phyloP scores from a whole-genome alignment of 2,888 invertebrate species.

The Herminia tarsipennalis region DNA sequence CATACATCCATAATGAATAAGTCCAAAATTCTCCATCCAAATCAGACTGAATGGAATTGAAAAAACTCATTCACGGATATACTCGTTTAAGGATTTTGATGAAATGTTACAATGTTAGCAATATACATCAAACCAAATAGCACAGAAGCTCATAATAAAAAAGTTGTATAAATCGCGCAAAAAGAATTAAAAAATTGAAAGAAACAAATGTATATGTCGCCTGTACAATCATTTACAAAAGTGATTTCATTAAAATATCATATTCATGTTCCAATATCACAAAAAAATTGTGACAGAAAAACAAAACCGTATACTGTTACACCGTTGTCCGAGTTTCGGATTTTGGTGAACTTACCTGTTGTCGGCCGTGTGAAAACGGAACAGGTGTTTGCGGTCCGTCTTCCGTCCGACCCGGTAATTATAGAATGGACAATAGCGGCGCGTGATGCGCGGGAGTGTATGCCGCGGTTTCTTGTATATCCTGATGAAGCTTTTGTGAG shows the following conservation, averaged over 20 bases:
- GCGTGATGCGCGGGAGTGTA: slow-evolving; percentile 73
- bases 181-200: background rate
- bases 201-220: background rate
- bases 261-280: slow-evolving; percentile 9
- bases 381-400: slow-evolving; percentile 76
- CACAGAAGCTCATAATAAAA: no score
- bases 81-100: no score
- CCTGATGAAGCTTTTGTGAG: slow-evolving; percentile 32
- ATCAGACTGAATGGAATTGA: no score
- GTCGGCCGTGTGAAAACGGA: slow-evolving; percentile 80
- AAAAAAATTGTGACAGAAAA: slow-evolving; percentile 52
- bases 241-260: slow-evolving; percentile 3
- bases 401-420: slow-evolving; percentile 74
- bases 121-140: no score
- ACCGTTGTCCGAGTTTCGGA: slow-evolving; percentile 60
- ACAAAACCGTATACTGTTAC: slow-evolving; percentile 75
- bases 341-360: slow-evolving; percentile 71
- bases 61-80: no score
- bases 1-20: slow-evolving; percentile 4
- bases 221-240: background rate
- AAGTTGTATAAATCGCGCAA: no score
- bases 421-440: slow-evolving; percentile 71
- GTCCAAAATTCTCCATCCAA: background rate
- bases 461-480: slow-evolving; percentile 40
- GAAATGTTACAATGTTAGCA: no score